phyloP scores from a whole-genome alignment of 2,888 invertebrate genomes.

The Limnephilus rhombicus region DNA sequence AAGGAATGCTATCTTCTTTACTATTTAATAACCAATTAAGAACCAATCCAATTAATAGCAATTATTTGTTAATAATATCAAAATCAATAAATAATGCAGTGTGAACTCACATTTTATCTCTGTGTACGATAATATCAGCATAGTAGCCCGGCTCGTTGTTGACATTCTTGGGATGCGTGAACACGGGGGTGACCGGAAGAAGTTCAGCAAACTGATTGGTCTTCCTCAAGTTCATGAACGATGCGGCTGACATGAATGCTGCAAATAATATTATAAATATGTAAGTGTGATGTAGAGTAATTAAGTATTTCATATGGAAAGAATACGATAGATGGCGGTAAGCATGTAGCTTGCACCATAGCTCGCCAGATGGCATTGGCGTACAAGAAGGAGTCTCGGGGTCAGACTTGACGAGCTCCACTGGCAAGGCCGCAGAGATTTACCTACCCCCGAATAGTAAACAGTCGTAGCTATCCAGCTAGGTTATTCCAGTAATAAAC shows the following conservation, averaged over 20 bases:
- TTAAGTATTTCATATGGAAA: too few species aligned
- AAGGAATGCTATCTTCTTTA: neutral
- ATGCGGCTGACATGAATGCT: slow-evolving; percentile 80
- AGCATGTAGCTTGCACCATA: too few species aligned
- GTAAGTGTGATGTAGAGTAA: too few species aligned
- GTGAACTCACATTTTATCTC: slow-evolving; percentile 77
- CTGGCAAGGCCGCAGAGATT: too few species aligned
- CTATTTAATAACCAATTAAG: neutral
- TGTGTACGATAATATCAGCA: slow-evolving; percentile 80
- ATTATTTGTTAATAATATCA: neutral
- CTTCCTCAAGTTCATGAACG: slow-evolving; percentile 76
- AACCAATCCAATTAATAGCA: neutral
- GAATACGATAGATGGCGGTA: too few species aligned
- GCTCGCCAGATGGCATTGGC: too few species aligned
- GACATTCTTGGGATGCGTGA: slow-evolving; percentile 78
- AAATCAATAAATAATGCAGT: slow-evolving; percentile 12
- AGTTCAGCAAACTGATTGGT: slow-evolving; percentile 74
- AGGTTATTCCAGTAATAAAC: too few species aligned
- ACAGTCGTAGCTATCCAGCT: too few species aligned
- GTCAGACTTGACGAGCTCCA: too few species aligned
- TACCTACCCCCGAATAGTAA: too few species aligned
- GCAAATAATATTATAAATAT: slow-evolving; percentile 66
- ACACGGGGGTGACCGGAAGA: slow-evolving; percentile 79
- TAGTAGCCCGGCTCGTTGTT: slow-evolving; percentile 79
- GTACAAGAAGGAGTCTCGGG: too few species aligned